These are phyloP conservation scores for Drosophila helvetica DNA, from an alignment of 2,888 invertebrate species.

Conservation along the genomic window DNA sequence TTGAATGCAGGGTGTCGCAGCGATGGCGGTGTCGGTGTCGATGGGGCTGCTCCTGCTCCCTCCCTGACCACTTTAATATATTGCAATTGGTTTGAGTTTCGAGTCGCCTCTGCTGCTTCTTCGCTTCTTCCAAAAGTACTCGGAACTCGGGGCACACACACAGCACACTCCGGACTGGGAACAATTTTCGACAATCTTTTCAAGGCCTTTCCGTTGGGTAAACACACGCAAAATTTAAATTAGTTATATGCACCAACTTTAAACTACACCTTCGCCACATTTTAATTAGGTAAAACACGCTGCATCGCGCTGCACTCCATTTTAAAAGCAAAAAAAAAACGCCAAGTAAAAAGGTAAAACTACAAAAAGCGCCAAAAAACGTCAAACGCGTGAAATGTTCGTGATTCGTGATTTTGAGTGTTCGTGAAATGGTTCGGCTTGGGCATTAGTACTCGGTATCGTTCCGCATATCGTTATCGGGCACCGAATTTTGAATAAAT, in stretches of 20 bases:
- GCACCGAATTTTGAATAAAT: too few species aligned
- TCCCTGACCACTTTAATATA: constrained; percentile 61
- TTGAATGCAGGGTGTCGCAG: constrained; percentile 33
- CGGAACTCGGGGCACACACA: constrained; percentile 38
- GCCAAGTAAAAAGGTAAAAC: constrained; percentile 35
- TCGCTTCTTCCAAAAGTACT: constrained; percentile 50
- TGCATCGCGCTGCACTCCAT: constrained; percentile 41
- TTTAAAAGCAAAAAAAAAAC: constrained; percentile 41
- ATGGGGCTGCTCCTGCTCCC: not conserved
- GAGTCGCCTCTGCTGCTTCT: constrained; percentile 61
- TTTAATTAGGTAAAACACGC: constrained; percentile 62
- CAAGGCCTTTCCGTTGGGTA: constrained; percentile 43
- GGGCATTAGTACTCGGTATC: too few species aligned
- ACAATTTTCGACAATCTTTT: constrained; percentile 65
- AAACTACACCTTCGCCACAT: constrained; percentile 57
- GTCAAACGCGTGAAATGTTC: too few species aligned
- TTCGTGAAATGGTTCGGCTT: too few species aligned
- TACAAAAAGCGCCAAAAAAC: not conserved
- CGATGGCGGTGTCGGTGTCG: constrained; percentile 26
- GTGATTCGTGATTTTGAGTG: too few species aligned
- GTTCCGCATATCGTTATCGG: too few species aligned
- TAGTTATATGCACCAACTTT: constrained; percentile 33
- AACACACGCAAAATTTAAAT: constrained; percentile 33
- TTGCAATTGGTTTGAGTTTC: constrained; percentile 68
- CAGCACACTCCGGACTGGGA: constrained; percentile 63